Conservation (phyloP, 2,113 vertebrate species). For the Oryzias woworae region DNA sequence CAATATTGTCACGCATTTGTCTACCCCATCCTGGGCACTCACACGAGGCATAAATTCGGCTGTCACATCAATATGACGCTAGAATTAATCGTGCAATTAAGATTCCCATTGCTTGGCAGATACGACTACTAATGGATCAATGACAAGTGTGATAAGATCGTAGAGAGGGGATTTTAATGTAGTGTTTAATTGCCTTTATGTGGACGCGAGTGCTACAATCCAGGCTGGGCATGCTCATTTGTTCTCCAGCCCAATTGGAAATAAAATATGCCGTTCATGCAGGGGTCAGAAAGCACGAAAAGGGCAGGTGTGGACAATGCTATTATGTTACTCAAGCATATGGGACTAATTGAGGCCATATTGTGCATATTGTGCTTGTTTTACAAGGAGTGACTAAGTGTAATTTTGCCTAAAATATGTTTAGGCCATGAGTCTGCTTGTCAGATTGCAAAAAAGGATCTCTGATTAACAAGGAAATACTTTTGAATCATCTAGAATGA, state of each 20-base stretch:
- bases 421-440: background rate
- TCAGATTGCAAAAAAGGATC: no score
- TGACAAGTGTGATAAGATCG: slow-evolving; percentile 79
- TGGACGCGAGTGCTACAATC: slow-evolving; percentile 50
- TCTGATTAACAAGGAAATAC: no score
- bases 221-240: slow-evolving; percentile 55
- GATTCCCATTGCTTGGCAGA: slow-evolving; percentile 78
- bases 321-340: slow-evolving; percentile 15
- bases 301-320: slow-evolving; percentile 5
- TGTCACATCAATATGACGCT: slow-evolving; percentile 74
- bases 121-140: slow-evolving; percentile 77
- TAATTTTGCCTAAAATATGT: slow-evolving; percentile 7
- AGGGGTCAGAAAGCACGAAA: slow-evolving; percentile 28
- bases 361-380: slow-evolving; percentile 12
- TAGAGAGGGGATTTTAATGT: slow-evolving; percentile 79
- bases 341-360: slow-evolving; percentile 20
- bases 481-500: no score
- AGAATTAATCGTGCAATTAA: slow-evolving; percentile 82
- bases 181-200: slow-evolving; percentile 80
- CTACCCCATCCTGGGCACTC: slow-evolving; percentile 46
- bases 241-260: slow-evolving; percentile 19
- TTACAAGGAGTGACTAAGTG: background rate
- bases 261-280: slow-evolving; percentile 22
- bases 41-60: slow-evolving; percentile 66
- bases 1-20: slow-evolving; percentile 62